Base-by-base conservation (phyloP, 1,140 invertebrate genomes). In the Saccostrea echinata region DNA sequence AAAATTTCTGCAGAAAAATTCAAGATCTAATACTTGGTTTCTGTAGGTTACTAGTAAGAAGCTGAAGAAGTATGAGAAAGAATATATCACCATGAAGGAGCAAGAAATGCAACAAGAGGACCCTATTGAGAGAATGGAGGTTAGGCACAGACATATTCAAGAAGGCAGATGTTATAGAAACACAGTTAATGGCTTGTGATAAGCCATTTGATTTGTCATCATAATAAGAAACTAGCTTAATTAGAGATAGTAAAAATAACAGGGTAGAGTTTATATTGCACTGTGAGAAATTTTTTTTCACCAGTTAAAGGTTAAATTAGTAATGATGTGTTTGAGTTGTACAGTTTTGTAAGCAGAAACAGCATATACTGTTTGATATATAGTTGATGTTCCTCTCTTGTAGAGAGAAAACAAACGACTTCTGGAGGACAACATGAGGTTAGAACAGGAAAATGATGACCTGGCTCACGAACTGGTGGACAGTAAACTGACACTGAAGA, bases 31-130 rank as follows among this genome's bases (percentile, higher is more conserved):
- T 0, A 43, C 43, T 43, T 43, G 43, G 9, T 43, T 43, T 43
- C 43, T 43, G 9, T 80, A 96, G 95, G 93, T 96, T 80, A 95
- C 91, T 52, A 91, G 92, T 24, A 99, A 99, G 94, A 97, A 98
- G 93, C 94, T 99, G 85, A 97, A 97, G 94, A 99, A 99, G 94
- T 99, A 99, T 94, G 98, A 99, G 94, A 97, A 97, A 90, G 98
- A 99, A 93, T 99, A 98, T 95, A 95, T 96, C 87, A 95, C 96
- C 24, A 95, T 97, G 33, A 98, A 98, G 96, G 96, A 96, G 89
- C 95, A 95, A 87, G 95, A 96, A 89, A 91, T 95, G 86, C 94
- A 95, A 85, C 93, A 95, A 84, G 96, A 96, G 88, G 96, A 97
- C 93, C 96, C 96, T 16, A 88, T 96, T 1, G 95, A 96, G 83